Evolutionary conservation across 1,140 invertebrate species (phyloP), one percentile per base, ranked within the genome.

Genomic region (Notospermus geniculatus): DNA sequence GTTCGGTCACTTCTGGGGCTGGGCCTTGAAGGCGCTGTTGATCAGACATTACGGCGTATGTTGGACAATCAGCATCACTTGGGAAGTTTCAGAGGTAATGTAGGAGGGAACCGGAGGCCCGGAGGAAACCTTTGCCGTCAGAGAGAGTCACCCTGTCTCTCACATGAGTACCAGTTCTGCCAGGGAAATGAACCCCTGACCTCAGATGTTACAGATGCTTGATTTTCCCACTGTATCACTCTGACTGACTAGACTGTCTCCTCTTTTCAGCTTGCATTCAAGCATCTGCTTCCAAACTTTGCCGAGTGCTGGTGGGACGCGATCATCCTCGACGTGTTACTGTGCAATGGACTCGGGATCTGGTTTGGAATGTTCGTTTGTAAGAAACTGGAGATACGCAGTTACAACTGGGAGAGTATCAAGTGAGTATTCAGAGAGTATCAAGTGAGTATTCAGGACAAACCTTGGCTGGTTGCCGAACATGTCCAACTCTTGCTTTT

Each of bases 261-360:
- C 45, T 23, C 55, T 58, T 72, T 80, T 55, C 70, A 88, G 87
- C 89, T 98, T 66, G 91, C 93, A 17, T 99, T 99, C 86, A 91
- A 93, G 71, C 97, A 99, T 85, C 84, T 99, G 32, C 80, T 99
- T 69, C 96, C 96, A 39, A 99, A 99, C 81, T 99, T 99, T 81
- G 84, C 92, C 41, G 97, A 99, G 81, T 99, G 97, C 78, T 99
- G 97, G 97, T 99, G 97, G 96, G 97, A 99, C 85, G 92, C 95
- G 9, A 80, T 97, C 27, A 88, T 98, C 64, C 84, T 99, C 56
- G 97, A 99, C 84, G 91, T 99, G 25, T 75, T 98, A 1, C 75
- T 98, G 13, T 99, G 96, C 82, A 99, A 99, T 82, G 97, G 96
- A 19, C 84, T 97, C 25, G 97, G 97, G 52, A 98, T 98, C 76